Base-by-base conservation (phyloP, 2,113 vertebrate genomes). In the Malurus melanocephalus region DNA sequence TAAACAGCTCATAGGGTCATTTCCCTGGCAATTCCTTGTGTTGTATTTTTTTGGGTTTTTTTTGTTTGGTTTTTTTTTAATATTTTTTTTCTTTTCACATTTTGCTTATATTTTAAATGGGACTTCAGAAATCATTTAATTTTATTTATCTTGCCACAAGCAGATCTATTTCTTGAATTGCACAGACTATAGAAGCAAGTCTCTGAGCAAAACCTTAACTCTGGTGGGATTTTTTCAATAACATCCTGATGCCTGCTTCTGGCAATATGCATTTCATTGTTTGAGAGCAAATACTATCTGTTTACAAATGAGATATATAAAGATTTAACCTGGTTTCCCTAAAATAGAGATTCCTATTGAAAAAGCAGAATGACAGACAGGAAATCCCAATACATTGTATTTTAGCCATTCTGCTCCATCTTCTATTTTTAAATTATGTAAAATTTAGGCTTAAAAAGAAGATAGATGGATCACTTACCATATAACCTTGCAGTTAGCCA, bases 191-290 rank as follows among this genome's bases (percentile, higher is more conserved):
- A 87, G 48, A 48, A 91, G 19, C 80, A 80, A 82, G 22, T 20
- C 12, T 92, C 72, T 74, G 42, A 92, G 49, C 76, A 75, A 83
- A 93, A 74, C 75, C 80, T 92, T n/a, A 87, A 9, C 21, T 89
- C 91, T 86, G 7, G 15, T 86, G 89, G 88, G 93, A 89, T 78
- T 92, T 92, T 93, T 93, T 93, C 91, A 85, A 71, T 93, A 91
- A 72, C 32, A 85, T 83, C 30, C 45, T 85, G 68, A 90, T 87
- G 24, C 35, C 24, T 95, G 91, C 89, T 93, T 87, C 91, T 85
- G 82, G 85, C 85, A 85, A 93, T 83, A n/a, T 81, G 71, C 82
- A 89, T 92, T 77, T 91, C 72, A 87, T 87, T 94, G 79, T 91
- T 89, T 85, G 72, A 93, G 61, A 92, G 76, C 43, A 96, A 87